phyloP scores from a whole-genome alignment of 2,888 invertebrate genomes.

The Hesperia comma region DNA sequence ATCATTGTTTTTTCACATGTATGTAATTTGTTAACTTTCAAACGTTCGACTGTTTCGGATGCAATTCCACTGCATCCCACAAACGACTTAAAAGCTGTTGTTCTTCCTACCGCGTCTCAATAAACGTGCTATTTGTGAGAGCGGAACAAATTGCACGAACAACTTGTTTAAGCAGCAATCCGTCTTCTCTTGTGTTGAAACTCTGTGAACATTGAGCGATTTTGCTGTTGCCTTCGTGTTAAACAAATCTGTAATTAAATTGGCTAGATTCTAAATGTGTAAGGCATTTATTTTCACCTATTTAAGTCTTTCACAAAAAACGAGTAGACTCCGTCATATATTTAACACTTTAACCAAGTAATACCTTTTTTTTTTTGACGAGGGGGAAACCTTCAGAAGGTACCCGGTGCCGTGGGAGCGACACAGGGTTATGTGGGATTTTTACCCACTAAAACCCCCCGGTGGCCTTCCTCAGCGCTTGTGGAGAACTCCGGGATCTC shows the following conservation, averaged over 20 bases:
- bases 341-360: too few species aligned
- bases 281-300: too few species aligned
- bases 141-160: constrained; percentile 21
- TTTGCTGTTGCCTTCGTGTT: constrained; percentile 1
- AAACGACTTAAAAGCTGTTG: constrained; percentile 5
- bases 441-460: too few species aligned
- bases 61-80: constrained; percentile 2
- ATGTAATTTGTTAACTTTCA: not conserved
- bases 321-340: too few species aligned
- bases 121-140: constrained; percentile 15
- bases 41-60: not conserved
- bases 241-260: not conserved
- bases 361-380: too few species aligned
- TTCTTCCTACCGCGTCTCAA: constrained; percentile 18
- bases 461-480: too few species aligned
- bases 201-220: not conserved
- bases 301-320: too few species aligned
- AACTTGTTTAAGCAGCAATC: constrained; percentile 28
- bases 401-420: too few species aligned
- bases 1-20: not conserved
- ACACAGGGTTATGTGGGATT: too few species aligned
- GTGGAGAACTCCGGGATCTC: too few species aligned
- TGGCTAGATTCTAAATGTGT: not conserved
- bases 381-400: too few species aligned
- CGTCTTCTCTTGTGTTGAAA: constrained; percentile 23